Percentiles rank a stretch among this genome's conserved stretches.
Conservation (phyloP, 2,797 vertebrate species). For the Falco berigora region DNA sequence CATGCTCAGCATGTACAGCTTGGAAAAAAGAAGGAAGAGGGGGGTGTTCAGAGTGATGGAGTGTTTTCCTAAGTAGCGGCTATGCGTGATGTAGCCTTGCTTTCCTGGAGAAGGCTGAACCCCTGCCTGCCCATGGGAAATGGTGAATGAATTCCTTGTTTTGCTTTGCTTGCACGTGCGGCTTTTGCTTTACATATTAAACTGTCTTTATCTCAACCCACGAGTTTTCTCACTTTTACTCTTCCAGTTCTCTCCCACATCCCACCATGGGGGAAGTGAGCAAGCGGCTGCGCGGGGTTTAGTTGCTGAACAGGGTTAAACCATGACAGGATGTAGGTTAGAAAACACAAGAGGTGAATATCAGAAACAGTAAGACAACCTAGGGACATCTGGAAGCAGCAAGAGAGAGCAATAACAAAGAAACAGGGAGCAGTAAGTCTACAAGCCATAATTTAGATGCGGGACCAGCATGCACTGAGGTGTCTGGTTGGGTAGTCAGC, state of each 20-base stretch:
- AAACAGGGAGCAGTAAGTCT: neutral
- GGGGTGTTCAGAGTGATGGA: neutral
- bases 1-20: neutral
- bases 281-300: neutral
- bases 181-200: neutral
- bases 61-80: neutral
- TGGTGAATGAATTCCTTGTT: neutral
- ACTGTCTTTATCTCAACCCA: too few species aligned
- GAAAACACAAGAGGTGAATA: neutral
- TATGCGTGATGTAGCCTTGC: fast-evolving
- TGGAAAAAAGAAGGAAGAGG: neutral
- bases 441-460: neutral
- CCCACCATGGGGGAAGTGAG: neutral
- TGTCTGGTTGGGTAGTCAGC: neutral
- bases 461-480: neutral
- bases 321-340: neutral
- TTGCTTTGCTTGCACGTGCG: neutral
- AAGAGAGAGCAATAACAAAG: neutral
- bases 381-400: neutral
- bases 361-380: neutral
- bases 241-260: neutral
- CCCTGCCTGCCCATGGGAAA: neutral
- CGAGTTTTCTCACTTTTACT: neutral
- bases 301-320: neutral
- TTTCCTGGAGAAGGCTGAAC: neutral